phyloP scores from a whole-genome alignment of 2,113 vertebrate species.

The Podocnemis expansa region DNA sequence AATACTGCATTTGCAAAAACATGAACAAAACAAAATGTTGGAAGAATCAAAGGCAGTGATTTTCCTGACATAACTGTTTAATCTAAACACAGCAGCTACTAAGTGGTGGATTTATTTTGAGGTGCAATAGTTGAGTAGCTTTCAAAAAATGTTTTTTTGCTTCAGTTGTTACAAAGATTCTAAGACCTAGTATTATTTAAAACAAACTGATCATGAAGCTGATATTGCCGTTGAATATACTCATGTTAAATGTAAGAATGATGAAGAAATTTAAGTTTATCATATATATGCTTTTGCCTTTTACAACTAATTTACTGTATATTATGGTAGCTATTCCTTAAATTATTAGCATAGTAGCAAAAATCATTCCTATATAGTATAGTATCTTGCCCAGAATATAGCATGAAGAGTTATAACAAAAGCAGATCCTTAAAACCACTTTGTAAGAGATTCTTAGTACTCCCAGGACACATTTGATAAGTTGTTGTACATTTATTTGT shows the following conservation, averaged over 20 bases:
- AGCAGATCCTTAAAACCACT: not conserved
- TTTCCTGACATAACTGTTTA: not conserved
- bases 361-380: not conserved
- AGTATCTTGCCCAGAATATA: fast-evolving
- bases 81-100: not conserved
- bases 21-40: not conserved
- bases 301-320: not conserved
- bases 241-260: not conserved
- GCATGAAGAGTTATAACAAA: not conserved
- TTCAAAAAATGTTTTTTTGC: not conserved
- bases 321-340: not conserved
- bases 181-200: not conserved
- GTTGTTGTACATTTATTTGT: not conserved
- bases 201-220: not conserved
- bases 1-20: constrained; percentile 1
- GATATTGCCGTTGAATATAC: not conserved
- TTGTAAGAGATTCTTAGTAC: not conserved
- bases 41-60: not conserved
- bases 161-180: not conserved
- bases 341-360: not conserved
- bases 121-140: not conserved
- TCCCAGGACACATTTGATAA: not conserved
- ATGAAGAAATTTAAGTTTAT: not conserved
- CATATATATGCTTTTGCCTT: not conserved
- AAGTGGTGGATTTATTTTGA: not conserved